Conservation (phyloP, 2,113 vertebrate species). For the Hydrolagus affinis region DNA sequence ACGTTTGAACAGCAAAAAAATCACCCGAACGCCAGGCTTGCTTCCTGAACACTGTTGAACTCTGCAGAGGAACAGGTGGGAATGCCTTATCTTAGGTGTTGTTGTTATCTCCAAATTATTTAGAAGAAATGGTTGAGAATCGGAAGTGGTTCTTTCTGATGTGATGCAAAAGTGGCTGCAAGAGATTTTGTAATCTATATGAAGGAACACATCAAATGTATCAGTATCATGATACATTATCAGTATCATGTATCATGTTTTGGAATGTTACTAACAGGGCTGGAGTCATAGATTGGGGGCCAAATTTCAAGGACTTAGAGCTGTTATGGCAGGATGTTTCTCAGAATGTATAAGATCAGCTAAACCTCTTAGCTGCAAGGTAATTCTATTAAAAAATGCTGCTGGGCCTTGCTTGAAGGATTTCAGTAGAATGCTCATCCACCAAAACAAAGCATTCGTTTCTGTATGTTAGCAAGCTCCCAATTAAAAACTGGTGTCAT, state of each 20-base stretch:
- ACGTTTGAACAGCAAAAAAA: background rate
- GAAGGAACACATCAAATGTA: constrained; percentile 4
- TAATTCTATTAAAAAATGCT: background rate
- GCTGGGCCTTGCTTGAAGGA: background rate
- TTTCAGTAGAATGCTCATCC: constrained; percentile 1
- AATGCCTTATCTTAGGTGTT: too few species aligned
- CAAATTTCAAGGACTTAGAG: background rate
- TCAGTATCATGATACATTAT: too few species aligned
- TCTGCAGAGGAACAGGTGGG: background rate
- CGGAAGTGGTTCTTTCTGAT: background rate
- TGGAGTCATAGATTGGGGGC: too few species aligned
- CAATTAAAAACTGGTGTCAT: background rate
- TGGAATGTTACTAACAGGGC: constrained; percentile 20
- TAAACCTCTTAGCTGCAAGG: background rate
- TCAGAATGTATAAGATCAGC: background rate
- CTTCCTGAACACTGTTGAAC: background rate
- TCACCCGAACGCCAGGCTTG: too few species aligned
- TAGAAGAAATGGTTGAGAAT: background rate
- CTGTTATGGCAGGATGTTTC: background rate
- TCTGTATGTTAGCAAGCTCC: background rate
- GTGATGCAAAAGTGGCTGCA: background rate
- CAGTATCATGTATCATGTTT: background rate
- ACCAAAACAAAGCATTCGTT: background rate
- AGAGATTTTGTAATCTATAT: background rate
- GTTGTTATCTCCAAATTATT: background rate